Base-by-base conservation (phyloP, 2,888 invertebrate species). In the Glyphotaelius pellucidus region DNA sequence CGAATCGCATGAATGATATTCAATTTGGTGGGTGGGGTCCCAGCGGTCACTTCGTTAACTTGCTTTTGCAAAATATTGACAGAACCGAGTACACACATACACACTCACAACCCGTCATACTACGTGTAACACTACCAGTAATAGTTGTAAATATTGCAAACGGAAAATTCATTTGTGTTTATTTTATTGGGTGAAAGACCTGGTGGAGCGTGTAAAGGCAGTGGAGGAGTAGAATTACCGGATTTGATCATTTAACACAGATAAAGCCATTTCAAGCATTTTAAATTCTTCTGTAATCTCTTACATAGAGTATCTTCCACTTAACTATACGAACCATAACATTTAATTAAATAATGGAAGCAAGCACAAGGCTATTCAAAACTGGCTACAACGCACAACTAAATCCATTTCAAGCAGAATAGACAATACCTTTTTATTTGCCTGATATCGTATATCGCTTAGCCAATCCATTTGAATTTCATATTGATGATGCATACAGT, bases 1-100 rank as follows among this genome's bases (percentile, higher is more conserved):
- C 90, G 47, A 90, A 81, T 90, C 90, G 90, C 90, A 90, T 90
- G 90, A 90, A 90, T 90, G 90, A 90, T 90, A 90, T 90, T 81
- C 90, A 90, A 90, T 90, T 90, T 90, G 90, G 90, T 42, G 90
- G 81, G 89, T 52, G 32, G 67, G 47, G 79, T 89, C 91, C 89
- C 91, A 89, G 91, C 88, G 91, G 91, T 91, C 91, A 91, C 30
- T 47, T 87, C 87, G 91, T 81, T 91, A 80, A 87, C 91, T 88
- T 91, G 91, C 80, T 91, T 91, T 67, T 30, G 52, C 25, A 42
- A 84, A 67, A 79, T 89, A 52, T 91, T 80, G 32, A 52, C 89
- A 89, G 79, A 31, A 80, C 79, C 86, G 86, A 42, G 67, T 9
- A 67, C 67, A 67, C n/a, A 25, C 25, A 67, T 25, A 25, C 19